Evolutionary conservation across 2,797 vertebrate species (phyloP).

Genomic region (Anolis apletophallus): DNA sequence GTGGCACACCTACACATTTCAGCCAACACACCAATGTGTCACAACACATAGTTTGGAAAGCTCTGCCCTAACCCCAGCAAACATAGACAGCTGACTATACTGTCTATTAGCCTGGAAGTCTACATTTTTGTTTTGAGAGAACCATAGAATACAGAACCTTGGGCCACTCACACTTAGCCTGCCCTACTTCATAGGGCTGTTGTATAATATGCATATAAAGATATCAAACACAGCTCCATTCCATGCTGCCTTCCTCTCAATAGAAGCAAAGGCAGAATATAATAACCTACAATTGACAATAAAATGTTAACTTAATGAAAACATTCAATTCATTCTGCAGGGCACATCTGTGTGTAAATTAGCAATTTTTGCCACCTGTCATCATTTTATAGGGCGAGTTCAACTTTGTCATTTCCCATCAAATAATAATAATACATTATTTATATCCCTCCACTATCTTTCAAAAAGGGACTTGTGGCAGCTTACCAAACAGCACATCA

Average conservation of each 20-base stretch:
- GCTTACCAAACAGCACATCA: no score
- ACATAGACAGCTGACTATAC: no score
- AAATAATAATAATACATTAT: no score
- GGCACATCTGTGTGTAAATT: not conserved
- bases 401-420: no score
- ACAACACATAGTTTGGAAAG: no score
- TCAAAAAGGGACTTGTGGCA: no score
- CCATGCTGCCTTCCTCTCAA: not conserved
- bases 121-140: not conserved
- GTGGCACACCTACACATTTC: no score
- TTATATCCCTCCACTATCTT: no score
- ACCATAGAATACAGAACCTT: not conserved
- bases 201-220: not conserved
- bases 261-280: not conserved
- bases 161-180: not conserved
- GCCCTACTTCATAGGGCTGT: not conserved
- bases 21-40: no score
- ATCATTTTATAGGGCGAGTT: not conserved
- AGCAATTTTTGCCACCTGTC: not conserved
- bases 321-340: no score
- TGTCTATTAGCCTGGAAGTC: not conserved
- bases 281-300: not conserved
- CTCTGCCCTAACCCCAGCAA: no score
- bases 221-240: not conserved
- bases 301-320: no score